These are phyloP conservation scores for Strigamia transsilvanica DNA, from an alignment of 2,888 invertebrate genomes.

Conservation along the genomic window DNA sequence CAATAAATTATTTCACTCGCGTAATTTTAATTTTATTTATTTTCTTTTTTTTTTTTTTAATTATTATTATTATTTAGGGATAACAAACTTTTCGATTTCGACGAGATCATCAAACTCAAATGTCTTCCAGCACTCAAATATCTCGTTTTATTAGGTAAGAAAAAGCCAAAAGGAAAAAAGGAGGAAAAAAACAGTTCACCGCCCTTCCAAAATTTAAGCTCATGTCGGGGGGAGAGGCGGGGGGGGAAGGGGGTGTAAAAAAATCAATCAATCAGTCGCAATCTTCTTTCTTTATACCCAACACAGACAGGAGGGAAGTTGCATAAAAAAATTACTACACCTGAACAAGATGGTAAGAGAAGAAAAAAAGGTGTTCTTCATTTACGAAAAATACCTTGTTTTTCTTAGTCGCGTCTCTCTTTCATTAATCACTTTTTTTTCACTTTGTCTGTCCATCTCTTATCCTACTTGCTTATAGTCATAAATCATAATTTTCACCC, in stretches of 20 bases:
- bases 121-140: slow-evolving; percentile 22
- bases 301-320: slow-evolving; percentile 36
- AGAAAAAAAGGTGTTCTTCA: slow-evolving; percentile 42
- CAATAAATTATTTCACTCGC: background rate
- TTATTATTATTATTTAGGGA: background rate
- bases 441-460: slow-evolving; percentile 46
- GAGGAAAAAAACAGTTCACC: background rate
- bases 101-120: slow-evolving; percentile 26
- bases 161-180: background rate
- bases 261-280: slow-evolving; percentile 49
- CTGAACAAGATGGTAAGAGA: slow-evolving; percentile 33
- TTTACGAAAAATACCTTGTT: slow-evolving; percentile 46
- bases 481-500: slow-evolving; percentile 48
- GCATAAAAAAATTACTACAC: slow-evolving; percentile 17
- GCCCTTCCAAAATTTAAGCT: background rate
- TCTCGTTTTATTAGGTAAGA: slow-evolving; percentile 33
- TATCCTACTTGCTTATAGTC: slow-evolving; percentile 37
- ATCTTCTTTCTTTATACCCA: slow-evolving; percentile 17
- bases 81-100: slow-evolving; percentile 21
- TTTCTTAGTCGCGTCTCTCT: slow-evolving; percentile 46
- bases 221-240: too few species aligned
- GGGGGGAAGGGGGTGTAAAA: background rate
- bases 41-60: slow-evolving; percentile 4
- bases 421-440: slow-evolving; percentile 48
- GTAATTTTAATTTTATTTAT: background rate